phyloP scores from a whole-genome alignment of 2,797 vertebrate genomes.

The Pangasius larnaudii region DNA sequence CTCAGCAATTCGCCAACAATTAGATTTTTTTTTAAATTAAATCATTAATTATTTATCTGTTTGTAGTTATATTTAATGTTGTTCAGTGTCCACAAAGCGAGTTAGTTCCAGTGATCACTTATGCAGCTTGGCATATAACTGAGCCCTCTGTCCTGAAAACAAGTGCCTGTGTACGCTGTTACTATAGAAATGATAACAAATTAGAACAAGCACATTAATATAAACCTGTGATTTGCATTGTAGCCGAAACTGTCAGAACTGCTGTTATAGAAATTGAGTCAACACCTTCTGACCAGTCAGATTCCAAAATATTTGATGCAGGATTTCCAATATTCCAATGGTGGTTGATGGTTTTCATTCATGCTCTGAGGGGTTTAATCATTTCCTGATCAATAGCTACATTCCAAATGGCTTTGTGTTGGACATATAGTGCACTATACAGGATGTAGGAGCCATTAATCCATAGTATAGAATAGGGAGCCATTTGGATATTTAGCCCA shows the following conservation, averaged over 20 bases:
- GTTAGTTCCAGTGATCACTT: not conserved
- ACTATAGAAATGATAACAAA: not conserved
- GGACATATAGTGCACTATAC: not conserved
- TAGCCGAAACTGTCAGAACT: not conserved
- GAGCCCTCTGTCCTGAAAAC: not conserved
- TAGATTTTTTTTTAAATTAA: not conserved
- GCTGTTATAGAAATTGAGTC: not conserved
- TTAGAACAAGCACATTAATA: not conserved
- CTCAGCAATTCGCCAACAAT: not conserved
- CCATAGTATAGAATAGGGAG: not conserved
- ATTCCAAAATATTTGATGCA: not conserved
- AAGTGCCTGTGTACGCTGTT: not conserved
- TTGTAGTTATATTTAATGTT: not conserved
- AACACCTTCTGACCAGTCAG: not conserved
- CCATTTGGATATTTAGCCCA: conserved; percentile 8
- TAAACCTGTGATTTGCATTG: not conserved
- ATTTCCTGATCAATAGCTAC: conserved; percentile 2
- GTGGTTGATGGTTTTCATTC: not conserved
- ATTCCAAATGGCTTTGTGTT: not conserved
- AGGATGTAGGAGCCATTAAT: conserved; percentile 9
- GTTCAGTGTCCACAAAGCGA: too few relatives aligned
- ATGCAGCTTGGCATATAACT: not conserved
- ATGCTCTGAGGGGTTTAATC: not conserved
- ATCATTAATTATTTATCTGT: not conserved
- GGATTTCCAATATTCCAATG: not conserved